Base-by-base conservation (phyloP, 2,888 invertebrate genomes). In the Microdon myrmicae region DNA sequence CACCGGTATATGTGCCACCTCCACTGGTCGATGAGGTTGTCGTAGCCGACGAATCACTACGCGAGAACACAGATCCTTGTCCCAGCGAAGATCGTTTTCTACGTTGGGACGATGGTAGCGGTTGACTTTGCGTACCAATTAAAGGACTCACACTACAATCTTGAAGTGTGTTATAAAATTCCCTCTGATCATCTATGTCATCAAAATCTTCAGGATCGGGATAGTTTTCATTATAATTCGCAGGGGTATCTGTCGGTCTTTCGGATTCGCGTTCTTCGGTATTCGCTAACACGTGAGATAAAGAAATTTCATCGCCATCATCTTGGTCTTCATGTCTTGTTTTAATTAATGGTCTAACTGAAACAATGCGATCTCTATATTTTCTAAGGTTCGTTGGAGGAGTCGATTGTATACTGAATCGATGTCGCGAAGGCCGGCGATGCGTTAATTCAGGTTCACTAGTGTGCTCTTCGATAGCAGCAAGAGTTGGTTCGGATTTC, bases 31-130 rank as follows among this genome's bases (percentile, higher is more conserved):
- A 77, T 2, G 79, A 79, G 1, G 79, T 75, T 2, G 78, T 79
- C 1, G 79, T 79, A 7, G 78, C 78, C 23, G 80, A 79, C 41
- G 79, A 79, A 56, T 80, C 80, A 41, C 80, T 80, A 20, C 79
- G 77, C 2, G 80, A 78, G 68, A 79, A 79, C 17, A 67, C 26
- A 12, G 68, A 66, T 29, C 45, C 56, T 51, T 70, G 68, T 29
- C 68, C 67, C 3, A 79, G 67, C 5, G 79, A 78, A 4, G 79
- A 77, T 3, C 77, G 74, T 53, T 77, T 78, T 34, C 78, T 75
- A 10, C 75, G 75, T 32, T 39, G 39, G n/a, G 51, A 32, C 17
- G 56, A 34, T 41, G 0, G 68, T 54, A 28, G 73, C 73, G 29
- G 34, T 26, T 58, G 64, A 43, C 58, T 53, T 35, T 48, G 45